Conservation (phyloP, 2,113 vertebrate genomes). For the Sturnus vulgaris region DNA sequence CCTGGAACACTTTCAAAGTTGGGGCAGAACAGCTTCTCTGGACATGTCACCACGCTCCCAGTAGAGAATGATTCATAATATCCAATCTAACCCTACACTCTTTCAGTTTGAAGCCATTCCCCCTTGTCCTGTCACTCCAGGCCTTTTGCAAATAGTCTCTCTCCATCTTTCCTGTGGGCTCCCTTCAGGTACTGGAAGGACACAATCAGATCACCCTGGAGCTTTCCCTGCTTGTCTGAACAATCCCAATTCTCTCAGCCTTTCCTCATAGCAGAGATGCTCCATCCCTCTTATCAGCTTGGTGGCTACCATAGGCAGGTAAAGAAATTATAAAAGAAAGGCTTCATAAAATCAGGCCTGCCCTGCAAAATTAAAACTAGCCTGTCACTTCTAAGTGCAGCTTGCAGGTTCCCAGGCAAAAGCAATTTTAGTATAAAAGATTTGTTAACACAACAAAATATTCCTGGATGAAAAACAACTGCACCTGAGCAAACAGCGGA, state of each 20-base stretch:
- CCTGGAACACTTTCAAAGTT: no score
- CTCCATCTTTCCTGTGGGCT: not conserved
- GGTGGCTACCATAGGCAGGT: no score
- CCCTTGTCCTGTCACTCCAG: not conserved
- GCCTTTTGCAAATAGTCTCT: rapidly evolving
- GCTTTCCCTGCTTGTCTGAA: rapidly evolving
- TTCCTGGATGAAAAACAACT: no score
- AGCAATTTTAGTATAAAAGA: no score
- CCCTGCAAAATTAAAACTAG: no score
- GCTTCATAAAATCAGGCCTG: no score
- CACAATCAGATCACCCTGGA: rapidly evolving
- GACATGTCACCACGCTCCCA: not conserved
- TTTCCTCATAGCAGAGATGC: not conserved
- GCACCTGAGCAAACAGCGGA: no score
- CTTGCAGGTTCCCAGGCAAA: no score
- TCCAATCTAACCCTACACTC: not conserved
- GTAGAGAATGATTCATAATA: not conserved
- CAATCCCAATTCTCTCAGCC: not conserved
- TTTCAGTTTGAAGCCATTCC: not conserved
- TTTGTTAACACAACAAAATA: no score
- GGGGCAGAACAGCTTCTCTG: not conserved
- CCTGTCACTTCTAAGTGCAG: no score
- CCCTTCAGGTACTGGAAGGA: not conserved
- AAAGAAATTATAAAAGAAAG: no score
- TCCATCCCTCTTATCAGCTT: not conserved